These are phyloP conservation scores for Dipodomys spectabilis DNA, from an alignment of 2,113 vertebrate species.

Conservation along the genomic window DNA sequence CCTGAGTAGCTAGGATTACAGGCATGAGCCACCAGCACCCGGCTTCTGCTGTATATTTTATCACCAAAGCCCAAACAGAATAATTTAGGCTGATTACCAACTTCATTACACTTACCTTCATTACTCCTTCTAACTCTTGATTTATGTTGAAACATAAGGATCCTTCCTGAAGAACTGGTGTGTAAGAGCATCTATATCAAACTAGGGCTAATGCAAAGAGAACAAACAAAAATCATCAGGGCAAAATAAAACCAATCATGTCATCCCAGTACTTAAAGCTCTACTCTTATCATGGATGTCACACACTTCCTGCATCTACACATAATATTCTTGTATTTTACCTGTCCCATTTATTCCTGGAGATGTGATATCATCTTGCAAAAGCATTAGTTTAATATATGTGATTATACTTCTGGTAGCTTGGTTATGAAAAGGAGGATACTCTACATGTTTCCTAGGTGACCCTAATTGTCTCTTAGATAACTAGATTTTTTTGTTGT, in stretches of 20 bases:
- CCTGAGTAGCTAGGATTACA: no score
- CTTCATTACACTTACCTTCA: not conserved
- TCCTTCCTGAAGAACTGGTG: not conserved
- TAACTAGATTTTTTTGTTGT: no score
- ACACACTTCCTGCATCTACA: no score
- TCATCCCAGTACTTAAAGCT: not conserved
- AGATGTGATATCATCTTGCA: not conserved
- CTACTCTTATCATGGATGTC: not conserved
- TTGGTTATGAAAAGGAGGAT: not conserved
- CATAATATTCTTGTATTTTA: not conserved
- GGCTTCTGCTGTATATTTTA: not conserved
- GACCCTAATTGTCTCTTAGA: no score
- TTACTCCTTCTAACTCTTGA: not conserved
- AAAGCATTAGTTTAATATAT: constrained; percentile 18
- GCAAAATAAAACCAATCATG: not conserved
- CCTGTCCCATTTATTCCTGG: not conserved
- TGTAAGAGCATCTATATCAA: not conserved
- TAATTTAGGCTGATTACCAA: not conserved
- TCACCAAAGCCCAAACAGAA: not conserved
- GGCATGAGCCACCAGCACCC: no score
- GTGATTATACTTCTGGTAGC: not conserved
- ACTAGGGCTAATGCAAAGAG: not conserved
- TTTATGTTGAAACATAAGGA: not conserved
- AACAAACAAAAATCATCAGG: not conserved
- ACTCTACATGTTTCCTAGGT: not conserved